Conservation (phyloP, 2,797 vertebrate genomes). For the Triplophysa bombifrons region DNA sequence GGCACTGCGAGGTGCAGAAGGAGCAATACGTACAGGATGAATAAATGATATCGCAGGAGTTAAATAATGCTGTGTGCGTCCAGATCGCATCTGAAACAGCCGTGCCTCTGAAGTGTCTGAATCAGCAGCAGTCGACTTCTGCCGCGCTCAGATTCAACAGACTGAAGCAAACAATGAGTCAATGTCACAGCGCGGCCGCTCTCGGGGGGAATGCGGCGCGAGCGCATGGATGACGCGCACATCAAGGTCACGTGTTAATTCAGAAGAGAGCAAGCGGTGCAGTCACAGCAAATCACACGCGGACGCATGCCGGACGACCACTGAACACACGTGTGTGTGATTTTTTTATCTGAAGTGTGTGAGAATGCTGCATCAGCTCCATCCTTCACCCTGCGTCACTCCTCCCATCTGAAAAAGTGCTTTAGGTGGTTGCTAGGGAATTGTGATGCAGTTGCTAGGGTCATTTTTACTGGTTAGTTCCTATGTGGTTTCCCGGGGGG, state of each 20-base stretch:
- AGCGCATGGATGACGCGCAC: constrained; percentile 33
- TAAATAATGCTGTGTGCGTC: constrained; percentile 60
- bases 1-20: constrained; percentile 63
- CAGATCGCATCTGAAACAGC: constrained; percentile 52
- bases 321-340: not conserved
- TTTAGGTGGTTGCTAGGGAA: not conserved
- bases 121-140: constrained; percentile 38
- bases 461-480: not conserved
- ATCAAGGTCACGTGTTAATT: constrained; percentile 61
- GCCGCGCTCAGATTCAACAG: constrained; percentile 44
- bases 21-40: constrained; percentile 65
- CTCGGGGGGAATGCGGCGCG: constrained; percentile 14
- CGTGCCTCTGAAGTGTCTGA: constrained; percentile 49
- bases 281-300: constrained; percentile 37
- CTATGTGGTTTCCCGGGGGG: not conserved
- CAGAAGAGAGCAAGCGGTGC: constrained; percentile 37
- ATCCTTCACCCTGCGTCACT: constrained; percentile 50
- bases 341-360: constrained; percentile 21
- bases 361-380: constrained; percentile 56
- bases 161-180: constrained; percentile 51
- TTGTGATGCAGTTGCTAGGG: not conserved
- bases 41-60: constrained; percentile 65
- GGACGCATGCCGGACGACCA: not conserved
- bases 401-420: constrained; percentile 11
- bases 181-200: constrained; percentile 42